Evolutionary conservation across 2,797 vertebrate species (phyloP), one percentile per base, ranked within the genome.

Genomic region (Crenichthys baileyi): DNA sequence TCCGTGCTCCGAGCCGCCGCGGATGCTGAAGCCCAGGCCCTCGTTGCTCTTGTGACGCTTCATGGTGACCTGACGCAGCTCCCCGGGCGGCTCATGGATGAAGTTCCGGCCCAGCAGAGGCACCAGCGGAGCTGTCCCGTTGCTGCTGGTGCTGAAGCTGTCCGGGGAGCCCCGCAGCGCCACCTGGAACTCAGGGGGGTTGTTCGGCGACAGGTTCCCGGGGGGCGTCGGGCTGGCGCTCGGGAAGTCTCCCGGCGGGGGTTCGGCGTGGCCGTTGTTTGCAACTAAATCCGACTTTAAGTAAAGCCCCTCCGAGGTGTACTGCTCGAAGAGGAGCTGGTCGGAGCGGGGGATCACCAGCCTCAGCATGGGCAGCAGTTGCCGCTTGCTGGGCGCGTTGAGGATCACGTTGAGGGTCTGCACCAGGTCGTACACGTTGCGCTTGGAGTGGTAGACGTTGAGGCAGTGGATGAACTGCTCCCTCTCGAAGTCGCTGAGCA

Each of bases 381-480:
- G 98, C 51, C 97, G 93, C 89, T 98, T 98, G 90, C 95, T 96
- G 75, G 97, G 97, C 72, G 96, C 96, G 91, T 98, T 96, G 77
- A 99, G 96, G 82, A 99, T 98, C 72, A 98, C 97, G 76, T 96
- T 95, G 79, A 99, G 96, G 44, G 97, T 98, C 94, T 96, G 97
- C 71, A 99, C 98, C 94, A 99, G 95, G 94, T 99, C 98, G 93
- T 95, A 99, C 81, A 99, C 98, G 93, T 99, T 99, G 90, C 98
- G 95, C 83, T 97, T 97, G 92, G 97, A 96, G 95, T 98, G 98
- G 94, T 99, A 99, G 0, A 97, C 97, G 84, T 99, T 97, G 63
- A 99, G 96, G 93, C 98, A 99, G 95, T 98, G 97, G 89, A 98
- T 96, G 94, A 99, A 98, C 92, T 97, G 98, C 94, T 98, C 97